Evolutionary conservation across 2,888 invertebrate genomes (phyloP), one percentile per base, ranked within the genome.

Genomic region (Ephialtes manifestator): DNA sequence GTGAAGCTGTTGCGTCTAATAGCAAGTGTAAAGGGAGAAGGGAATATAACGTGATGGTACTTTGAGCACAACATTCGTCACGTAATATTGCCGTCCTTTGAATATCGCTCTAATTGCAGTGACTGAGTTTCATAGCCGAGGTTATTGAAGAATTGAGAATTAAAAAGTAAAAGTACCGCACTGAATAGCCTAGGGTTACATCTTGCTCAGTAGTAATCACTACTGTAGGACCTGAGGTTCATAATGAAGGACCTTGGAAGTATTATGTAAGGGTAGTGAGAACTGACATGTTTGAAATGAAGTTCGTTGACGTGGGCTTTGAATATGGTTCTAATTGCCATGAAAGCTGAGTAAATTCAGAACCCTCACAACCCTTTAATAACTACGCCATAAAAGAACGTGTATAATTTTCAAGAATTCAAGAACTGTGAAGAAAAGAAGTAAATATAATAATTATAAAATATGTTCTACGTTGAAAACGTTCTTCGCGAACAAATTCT

Each of bases 41-140:
- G 43, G 55, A 15, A 43, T 4, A 55, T 4, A 55, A 20, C 63
- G 11, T 46, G 76, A 60, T 4, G 58, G 31, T 15, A 60, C 58
- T 28, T 28, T 18, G 28, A 15, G n/a, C 58, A 31, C 24, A 48
- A 13, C 13, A 51, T 24, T 35, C 58, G 31, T 48, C 39, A 51
- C 63, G 70, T 48, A 39, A 63, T 63, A 63, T 63, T 51, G 24
- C 20, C n/a, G 51, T 24, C 35, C 51, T 39, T 51, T 67, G 31
- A 60, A 71, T 51, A 60, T n/a, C 10, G 2, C 60, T 51, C 24
- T 71, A 79, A 79, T 79, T 79, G 60, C 48, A 51, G 48, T 28
- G n/a, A 28, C 31, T 4, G 4, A 28, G n/a, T 15, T 60, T 31
- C 31, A 28, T 13, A 15, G 15, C 13, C 58, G 28, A 15, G 5